These are phyloP conservation scores for Hyla sarda DNA, from an alignment of 2,113 vertebrate genomes.

Conservation along the genomic window DNA sequence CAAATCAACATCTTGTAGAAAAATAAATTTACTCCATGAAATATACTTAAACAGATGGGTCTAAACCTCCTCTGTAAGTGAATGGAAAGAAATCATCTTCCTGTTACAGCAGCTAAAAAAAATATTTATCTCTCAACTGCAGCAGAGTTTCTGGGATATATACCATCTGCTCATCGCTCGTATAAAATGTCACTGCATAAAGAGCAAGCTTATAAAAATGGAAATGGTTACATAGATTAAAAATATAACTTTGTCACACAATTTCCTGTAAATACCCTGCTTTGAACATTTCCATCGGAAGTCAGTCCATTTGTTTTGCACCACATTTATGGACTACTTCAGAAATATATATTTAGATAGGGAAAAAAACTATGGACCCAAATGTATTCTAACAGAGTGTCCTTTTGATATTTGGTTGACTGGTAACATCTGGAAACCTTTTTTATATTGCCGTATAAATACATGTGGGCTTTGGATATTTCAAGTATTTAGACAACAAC, in stretches of 20 bases:
- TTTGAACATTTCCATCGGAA: background rate
- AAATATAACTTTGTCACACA: background rate
- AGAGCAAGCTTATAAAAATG: background rate
- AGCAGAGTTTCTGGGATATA: constrained; percentile 34
- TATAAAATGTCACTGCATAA: constrained; percentile 39
- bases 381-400: no score
- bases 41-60: constrained; percentile 35
- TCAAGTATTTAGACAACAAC: no score
- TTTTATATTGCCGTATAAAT: no score
- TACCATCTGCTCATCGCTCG: constrained; percentile 43
- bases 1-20: constrained; percentile 11
- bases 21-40: background rate
- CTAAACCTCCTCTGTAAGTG: background rate
- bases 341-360: no score
- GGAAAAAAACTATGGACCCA: no score
- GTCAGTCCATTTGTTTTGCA: background rate
- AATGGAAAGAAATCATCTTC: constrained; percentile 12
- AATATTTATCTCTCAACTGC: constrained; percentile 36
- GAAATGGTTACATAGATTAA: constrained; percentile 17
- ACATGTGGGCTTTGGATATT: no score
- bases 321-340: no score
- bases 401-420: no score
- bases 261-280: background rate
- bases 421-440: no score
- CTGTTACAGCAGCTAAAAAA: background rate